Conservation (phyloP, 2,797 vertebrate species). For the Lutra lutra region DNA sequence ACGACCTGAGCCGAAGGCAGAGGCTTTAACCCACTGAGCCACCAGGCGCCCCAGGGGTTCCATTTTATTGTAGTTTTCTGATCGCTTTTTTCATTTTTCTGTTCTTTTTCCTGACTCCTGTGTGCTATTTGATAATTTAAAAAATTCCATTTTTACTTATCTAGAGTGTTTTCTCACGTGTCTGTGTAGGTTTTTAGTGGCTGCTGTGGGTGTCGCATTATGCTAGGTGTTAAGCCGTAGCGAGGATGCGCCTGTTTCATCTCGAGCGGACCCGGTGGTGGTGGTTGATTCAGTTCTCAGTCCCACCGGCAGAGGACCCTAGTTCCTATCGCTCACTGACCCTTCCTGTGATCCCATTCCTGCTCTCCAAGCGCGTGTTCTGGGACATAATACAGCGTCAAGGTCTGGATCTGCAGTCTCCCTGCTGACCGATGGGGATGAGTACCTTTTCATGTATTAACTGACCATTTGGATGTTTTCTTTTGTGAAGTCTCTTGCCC, state of each 20-base stretch:
- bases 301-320: fast-evolving
- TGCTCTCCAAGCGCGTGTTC: fast-evolving
- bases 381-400: too few relatives aligned
- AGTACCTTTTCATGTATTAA: neutral
- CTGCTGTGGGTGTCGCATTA: fast-evolving
- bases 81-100: neutral
- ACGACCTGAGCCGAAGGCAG: too few relatives aligned
- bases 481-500: neutral
- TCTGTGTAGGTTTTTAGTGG: neutral
- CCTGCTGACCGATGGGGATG: too few relatives aligned
- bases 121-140: neutral
- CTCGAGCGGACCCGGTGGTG: fast-evolving
- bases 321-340: neutral
- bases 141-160: neutral
- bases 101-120: neutral
- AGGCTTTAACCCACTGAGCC: too few relatives aligned
- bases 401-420: neutral
- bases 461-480: neutral
- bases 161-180: neutral
- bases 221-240: too few relatives aligned
- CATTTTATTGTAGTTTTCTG: neutral
- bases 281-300: neutral
- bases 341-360: fast-evolving
- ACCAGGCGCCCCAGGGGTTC: too few relatives aligned
- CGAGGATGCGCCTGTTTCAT: neutral